A percentile compares a stretch with the other conserved stretches of the same genome.
phyloP scores from a whole-genome alignment of 2,113 vertebrate genomes.

The Myotis davidii region DNA sequence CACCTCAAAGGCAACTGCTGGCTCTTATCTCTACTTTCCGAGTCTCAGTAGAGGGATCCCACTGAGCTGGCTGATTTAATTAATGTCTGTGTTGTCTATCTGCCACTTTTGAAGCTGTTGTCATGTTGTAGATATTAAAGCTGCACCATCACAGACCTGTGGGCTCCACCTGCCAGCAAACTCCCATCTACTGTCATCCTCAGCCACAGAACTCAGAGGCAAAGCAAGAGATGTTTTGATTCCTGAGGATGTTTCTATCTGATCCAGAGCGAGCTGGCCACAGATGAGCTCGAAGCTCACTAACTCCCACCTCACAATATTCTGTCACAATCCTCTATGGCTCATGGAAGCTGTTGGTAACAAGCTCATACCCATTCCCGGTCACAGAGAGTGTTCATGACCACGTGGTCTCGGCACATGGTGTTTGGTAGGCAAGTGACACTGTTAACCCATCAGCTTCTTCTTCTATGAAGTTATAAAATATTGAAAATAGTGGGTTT shows the following conservation, averaged over 20 bases:
- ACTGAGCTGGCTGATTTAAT: constrained; percentile 80
- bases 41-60: constrained; percentile 70
- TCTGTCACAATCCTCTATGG: neutral
- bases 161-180: constrained; percentile 60
- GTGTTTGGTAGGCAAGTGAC: neutral
- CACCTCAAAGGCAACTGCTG: constrained; percentile 64
- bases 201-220: neutral
- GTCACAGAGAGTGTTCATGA: neutral
- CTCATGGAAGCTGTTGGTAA: neutral
- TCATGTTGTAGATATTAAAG: constrained; percentile 74
- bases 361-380: neutral
- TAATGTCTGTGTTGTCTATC: constrained; percentile 78
- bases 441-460: neutral
- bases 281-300: constrained; percentile 27
- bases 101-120: constrained; percentile 80
- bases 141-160: constrained; percentile 51
- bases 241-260: neutral
- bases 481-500: neutral
- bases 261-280: constrained; percentile 19
- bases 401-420: neutral
- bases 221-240: constrained; percentile 36
- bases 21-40: constrained; percentile 74
- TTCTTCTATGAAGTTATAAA: neutral
- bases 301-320: neutral
- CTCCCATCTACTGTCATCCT: constrained; percentile 39